Percentiles rank a stretch among this genome's conserved stretches.
Conservation (phyloP, 1,140 invertebrate species). For the Augochlora pura region DNA sequence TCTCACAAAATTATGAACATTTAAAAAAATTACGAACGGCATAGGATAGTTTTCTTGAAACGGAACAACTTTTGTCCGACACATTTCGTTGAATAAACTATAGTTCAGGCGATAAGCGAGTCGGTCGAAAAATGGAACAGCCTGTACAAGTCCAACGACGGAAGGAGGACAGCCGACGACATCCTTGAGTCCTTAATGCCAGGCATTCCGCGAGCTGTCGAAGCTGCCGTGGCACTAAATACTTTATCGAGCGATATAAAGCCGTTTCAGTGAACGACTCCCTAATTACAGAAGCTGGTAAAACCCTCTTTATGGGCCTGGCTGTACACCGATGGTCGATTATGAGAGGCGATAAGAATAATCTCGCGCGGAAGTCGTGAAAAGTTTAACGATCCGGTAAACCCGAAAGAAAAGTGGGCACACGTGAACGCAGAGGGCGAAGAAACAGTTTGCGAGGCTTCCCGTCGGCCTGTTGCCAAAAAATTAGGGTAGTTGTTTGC, state of each 20-base stretch:
- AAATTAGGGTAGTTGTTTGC: too few relatives aligned
- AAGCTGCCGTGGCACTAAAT: not conserved
- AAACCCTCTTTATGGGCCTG: not conserved
- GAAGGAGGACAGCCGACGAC: not conserved
- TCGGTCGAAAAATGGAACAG: too few relatives aligned
- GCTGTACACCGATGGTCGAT: not conserved
- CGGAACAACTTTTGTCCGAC: too few relatives aligned
- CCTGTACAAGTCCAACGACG: too few relatives aligned
- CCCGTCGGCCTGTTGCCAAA: too few relatives aligned
- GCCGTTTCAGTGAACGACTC: not conserved
- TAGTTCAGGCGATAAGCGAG: too few relatives aligned
- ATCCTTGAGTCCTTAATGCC: not conserved
- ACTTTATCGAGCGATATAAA: conserved; percentile 1
- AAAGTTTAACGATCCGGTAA: not conserved
- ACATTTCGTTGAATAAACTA: too few relatives aligned
- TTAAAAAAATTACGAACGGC: too few relatives aligned
- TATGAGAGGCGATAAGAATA: not conserved
- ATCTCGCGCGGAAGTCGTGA: not conserved
- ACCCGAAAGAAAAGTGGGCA: not conserved
- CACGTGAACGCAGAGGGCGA: too few relatives aligned
- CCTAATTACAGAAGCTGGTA: not conserved
- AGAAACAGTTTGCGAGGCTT: too few relatives aligned
- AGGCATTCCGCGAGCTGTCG: not conserved
- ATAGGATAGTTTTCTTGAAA: too few relatives aligned
- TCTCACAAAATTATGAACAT: too few relatives aligned